Evolutionary conservation across 2,888 invertebrate species (phyloP).

Genomic region (Chydorus sphaericus): DNA sequence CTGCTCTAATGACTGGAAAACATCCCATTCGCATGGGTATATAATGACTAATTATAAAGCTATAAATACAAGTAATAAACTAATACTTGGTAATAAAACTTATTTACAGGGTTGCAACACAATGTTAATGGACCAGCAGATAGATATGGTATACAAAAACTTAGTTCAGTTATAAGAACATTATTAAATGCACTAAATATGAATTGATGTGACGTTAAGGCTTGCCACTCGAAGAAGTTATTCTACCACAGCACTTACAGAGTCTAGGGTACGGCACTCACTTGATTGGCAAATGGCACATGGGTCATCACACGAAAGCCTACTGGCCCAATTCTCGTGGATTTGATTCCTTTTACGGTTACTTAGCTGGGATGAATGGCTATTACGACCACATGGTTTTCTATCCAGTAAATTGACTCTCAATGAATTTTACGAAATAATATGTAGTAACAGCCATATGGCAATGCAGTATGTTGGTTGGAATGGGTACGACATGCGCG

Average conservation of each 20-base stretch:
- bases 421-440: too few relatives aligned
- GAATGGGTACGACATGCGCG: constrained; percentile 46
- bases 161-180: too few relatives aligned
- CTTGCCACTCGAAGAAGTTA: constrained; percentile 60
- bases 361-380: constrained; percentile 78
- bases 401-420: constrained; percentile 35
- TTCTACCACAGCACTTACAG: constrained; percentile 67
- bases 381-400: constrained; percentile 73
- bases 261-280: constrained; percentile 70
- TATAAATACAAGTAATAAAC: too few relatives aligned
- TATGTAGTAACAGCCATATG: too few relatives aligned
- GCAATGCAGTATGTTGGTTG: too few relatives aligned
- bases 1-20: constrained; percentile 79
- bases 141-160: too few relatives aligned
- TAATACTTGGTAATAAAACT: too few relatives aligned
- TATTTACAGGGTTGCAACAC: background rate
- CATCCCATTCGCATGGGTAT: constrained; percentile 79
- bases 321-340: constrained; percentile 63
- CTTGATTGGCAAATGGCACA: constrained; percentile 71
- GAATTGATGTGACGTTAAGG: too few relatives aligned
- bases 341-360: constrained; percentile 68
- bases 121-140: too few relatives aligned
- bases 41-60: too few relatives aligned
- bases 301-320: constrained; percentile 57
- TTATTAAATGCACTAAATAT: too few relatives aligned